Evolutionary conservation across 2,113 vertebrate genomes (phyloP).

Genomic region (Patagioenas fasciata): DNA sequence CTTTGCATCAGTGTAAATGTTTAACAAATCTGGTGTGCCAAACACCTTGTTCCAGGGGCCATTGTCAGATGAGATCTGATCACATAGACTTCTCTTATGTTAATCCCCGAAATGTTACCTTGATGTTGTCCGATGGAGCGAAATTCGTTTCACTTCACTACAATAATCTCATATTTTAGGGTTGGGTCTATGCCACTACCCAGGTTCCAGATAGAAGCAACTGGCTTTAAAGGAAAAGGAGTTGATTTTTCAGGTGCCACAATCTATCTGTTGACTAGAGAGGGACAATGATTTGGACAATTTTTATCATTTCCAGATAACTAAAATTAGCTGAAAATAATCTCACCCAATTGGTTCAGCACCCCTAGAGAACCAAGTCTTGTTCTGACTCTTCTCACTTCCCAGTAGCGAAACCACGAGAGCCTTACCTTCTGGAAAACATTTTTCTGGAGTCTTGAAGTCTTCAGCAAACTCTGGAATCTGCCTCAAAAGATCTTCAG

Average conservation of each 20-base stretch:
- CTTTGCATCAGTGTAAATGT: background rate
- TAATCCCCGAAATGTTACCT: background rate
- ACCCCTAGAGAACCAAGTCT: background rate
- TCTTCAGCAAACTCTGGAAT: conserved; percentile 81
- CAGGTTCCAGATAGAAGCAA: background rate
- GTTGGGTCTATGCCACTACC: rapidly evolving
- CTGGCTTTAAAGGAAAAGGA: background rate
- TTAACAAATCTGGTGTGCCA: background rate
- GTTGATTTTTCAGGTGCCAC: background rate
- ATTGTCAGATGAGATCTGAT: background rate
- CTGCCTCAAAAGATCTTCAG: conserved; percentile 82
- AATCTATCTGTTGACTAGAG: background rate
- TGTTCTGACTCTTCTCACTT: background rate
- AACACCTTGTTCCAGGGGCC: background rate
- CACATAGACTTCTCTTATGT: rapidly evolving
- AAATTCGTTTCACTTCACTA: background rate
- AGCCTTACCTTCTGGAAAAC: conserved; percentile 89
- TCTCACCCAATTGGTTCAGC: background rate
- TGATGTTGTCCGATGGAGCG: background rate
- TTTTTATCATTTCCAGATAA: background rate
- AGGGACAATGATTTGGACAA: background rate
- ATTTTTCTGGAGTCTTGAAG: conserved; percentile 85
- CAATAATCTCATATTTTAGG: rapidly evolving
- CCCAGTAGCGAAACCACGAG: background rate
- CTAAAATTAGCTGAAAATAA: background rate